A percentile compares a stretch with the other conserved stretches of the same genome.
phyloP scores from a whole-genome alignment of 2,113 vertebrate species.

The Hydropotes inermis region DNA sequence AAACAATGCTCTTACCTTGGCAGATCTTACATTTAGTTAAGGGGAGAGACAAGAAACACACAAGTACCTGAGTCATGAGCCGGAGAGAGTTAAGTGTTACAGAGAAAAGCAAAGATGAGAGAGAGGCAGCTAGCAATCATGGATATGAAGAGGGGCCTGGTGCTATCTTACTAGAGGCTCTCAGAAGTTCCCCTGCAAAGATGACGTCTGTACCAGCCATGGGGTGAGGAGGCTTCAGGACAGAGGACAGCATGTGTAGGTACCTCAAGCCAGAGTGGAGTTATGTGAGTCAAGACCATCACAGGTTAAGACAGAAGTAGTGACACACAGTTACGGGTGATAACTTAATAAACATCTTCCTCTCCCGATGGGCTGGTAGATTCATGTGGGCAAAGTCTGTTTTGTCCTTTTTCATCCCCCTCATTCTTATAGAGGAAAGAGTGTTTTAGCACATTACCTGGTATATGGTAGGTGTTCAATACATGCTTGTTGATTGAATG shows the following conservation, averaged over 20 bases:
- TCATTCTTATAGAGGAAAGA: neutral
- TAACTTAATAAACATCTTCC: neutral
- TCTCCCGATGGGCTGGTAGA: neutral
- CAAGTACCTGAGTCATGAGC: accelerated
- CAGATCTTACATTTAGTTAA: neutral
- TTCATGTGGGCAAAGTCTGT: neutral
- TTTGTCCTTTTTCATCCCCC: too few species aligned
- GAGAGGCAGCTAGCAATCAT: neutral
- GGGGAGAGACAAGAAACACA: neutral
- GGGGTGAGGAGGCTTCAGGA: neutral
- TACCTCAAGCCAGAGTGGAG: neutral
- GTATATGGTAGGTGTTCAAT: neutral
- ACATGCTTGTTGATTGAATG: neutral
- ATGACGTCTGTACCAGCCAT: neutral
- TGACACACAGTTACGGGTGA: neutral
- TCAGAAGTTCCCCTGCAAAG: neutral
- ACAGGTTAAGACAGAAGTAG: neutral
- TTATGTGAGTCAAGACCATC: neutral
- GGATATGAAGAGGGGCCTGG: neutral
- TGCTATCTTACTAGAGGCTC: too few species aligned
- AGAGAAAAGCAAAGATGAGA: neutral
- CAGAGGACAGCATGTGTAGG: too few species aligned
- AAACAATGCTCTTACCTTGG: neutral
- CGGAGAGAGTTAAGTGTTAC: too few species aligned
- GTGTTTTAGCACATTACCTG: neutral